Conservation (phyloP, 1,140 invertebrate genomes). For the Drosophila micromelanica region DNA sequence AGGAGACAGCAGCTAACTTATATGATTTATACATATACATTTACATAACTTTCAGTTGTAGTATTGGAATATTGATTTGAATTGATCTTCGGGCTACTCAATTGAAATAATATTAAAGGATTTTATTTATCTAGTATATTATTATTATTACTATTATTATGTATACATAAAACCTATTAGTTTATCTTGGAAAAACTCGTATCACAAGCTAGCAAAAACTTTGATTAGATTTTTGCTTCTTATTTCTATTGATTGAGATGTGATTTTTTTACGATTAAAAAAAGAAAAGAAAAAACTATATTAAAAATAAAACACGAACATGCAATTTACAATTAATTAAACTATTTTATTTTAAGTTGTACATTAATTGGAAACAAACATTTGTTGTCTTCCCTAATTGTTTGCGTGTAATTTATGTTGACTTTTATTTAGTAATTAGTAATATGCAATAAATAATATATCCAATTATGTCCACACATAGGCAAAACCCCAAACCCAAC, state of each 20-base stretch:
- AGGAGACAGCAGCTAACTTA: conserved; percentile 52
- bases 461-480: conserved; percentile 50
- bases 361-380: conserved; percentile 41
- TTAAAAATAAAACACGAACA: conserved; percentile 23
- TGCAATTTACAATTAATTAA: conserved; percentile 42
- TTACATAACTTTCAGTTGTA: conserved; percentile 19
- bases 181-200: conserved; percentile 32
- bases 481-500: conserved; percentile 7
- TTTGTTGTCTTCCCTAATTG: conserved; percentile 74
- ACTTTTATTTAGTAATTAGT: conserved; percentile 63
- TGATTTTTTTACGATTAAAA: conserved; percentile 65
- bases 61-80: conserved; percentile 52
- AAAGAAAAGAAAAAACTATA: conserved; percentile 16
- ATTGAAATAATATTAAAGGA: neutral
- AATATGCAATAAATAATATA: conserved; percentile 9
- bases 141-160: conserved; percentile 5
- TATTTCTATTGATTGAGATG: conserved; percentile 62
- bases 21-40: conserved; percentile 7
- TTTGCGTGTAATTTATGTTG: conserved; percentile 76
- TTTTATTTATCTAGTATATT: neutral
- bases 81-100: conserved; percentile 8
- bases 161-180: conserved; percentile 38
- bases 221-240: conserved; percentile 30
- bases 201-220: conserved; percentile 40
- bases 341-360: conserved; percentile 27